Evolutionary conservation across 2,113 vertebrate species (phyloP), one percentile per base, ranked within the genome.

Genomic region (Tragelaphus buxtoni): DNA sequence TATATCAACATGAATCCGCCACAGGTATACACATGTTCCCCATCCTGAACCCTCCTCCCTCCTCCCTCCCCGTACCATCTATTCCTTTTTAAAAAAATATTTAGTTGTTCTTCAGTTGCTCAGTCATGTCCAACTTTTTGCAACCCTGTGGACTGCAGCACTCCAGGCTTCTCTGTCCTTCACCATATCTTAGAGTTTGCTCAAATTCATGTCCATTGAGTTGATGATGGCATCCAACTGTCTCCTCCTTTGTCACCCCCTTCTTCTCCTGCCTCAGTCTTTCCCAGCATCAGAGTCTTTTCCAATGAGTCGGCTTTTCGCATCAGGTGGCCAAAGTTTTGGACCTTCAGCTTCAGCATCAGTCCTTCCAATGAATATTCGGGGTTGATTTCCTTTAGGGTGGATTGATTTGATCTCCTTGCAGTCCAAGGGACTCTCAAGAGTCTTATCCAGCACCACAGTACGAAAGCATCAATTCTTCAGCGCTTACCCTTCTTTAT

Each of bases 221-320:
- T 35, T 35, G 65, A 12, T 65, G 63, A 65, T 72, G 65, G 9
- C 65, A 72, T 20, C n/a, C 65, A 72, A 39, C 35, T 35, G 0
- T 39, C 65, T 72, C 35, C 24, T 24, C 65, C 20, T 72, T 39
- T 72, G 65, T 20, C 18, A 20, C 63, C n/a, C n/a, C 9, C 63
- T 69, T 35, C 32, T 65, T 35, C 63, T 69, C 63, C 35, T 72
- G 10, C 35, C 65, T 72, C 65, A 72, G 20, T 39, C 65, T 39
- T 72, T 39, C 20, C 35, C 35, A 42, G 65, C 65, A 72, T 72
- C 35, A 72, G 65, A 22, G 20, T 39, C 35, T 72, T 39, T 39
- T 39, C 65, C 65, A 24, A 0, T 24, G 35, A 39, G 35, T 39
- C 0, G 0, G 9, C 65, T 39, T 20, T 72, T 72, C 1, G 2